These are phyloP conservation scores for Rhegmatorhina hoffmannsi DNA, from an alignment of 2,113 vertebrate species.

Conservation along the genomic window DNA sequence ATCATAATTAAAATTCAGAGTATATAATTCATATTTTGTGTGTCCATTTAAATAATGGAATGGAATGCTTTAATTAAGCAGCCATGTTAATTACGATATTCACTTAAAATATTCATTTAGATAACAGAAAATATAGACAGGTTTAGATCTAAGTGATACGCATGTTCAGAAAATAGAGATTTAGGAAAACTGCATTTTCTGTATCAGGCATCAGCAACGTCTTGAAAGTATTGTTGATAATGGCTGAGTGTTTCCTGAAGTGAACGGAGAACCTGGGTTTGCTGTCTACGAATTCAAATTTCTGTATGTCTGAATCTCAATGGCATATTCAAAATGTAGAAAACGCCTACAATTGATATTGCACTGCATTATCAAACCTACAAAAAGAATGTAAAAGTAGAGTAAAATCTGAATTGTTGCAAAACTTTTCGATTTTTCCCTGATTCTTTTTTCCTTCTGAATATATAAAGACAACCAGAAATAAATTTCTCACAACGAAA, in stretches of 20 bases:
- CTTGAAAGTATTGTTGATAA: not conserved
- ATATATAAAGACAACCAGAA: not conserved
- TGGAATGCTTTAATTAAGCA: not conserved
- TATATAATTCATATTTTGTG: not conserved
- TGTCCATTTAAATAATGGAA: not conserved
- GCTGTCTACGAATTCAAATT: not conserved
- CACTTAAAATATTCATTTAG: not conserved
- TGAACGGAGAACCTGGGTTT: not conserved
- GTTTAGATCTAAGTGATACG: not conserved
- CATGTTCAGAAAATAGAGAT: not conserved
- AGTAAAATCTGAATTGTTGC: not conserved
- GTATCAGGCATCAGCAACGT: not conserved
- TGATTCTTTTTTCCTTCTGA: not conserved
- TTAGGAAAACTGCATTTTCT: not conserved
- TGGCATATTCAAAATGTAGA: not conserved
- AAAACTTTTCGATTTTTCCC: not conserved
- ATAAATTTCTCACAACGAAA: not conserved
- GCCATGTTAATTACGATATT: not conserved
- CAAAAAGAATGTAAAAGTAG: not conserved
- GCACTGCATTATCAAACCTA: not conserved
- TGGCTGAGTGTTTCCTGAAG: not conserved
- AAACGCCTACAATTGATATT: not conserved
- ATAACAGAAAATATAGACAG: not conserved
- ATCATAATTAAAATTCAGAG: not conserved
- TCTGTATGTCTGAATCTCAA: not conserved